Base-by-base conservation (phyloP, 2,113 vertebrate species). In the Uropsilus gracilis region DNA sequence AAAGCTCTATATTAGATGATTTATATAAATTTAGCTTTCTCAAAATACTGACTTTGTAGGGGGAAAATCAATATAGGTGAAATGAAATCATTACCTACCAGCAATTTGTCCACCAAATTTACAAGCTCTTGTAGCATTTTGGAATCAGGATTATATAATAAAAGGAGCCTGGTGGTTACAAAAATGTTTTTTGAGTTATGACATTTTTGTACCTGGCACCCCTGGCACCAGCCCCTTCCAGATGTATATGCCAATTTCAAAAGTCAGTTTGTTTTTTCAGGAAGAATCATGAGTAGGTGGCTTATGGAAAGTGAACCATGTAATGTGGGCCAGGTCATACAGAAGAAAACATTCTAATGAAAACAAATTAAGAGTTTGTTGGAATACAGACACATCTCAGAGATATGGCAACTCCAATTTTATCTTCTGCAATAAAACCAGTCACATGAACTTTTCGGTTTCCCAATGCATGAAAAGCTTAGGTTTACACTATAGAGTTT, bases 21-120 rank as follows among this genome's bases (percentile, higher is more conserved):
- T 89, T 96, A 85, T 94, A 72, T 95, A 75, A 95, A 96, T 12
- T 72, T 96, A 63, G 55, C 91, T 97, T 97, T 96, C 61, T 90
- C 63, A 32, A 82, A 96, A 55, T 24, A 17, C 68, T 97, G 93
- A 96, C 81, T 91, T 95, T 93, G 89, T 93, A 86, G 64, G 77
- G 59, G 72, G 32, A 63, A 44, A 75, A 77, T 89, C 85, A 96
- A 13, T 22, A 18, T 50, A 20, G 81, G 55, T 46, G 39, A 53
- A 84, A 90, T 76, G 83, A 94, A 92, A 77, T 89, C 17, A 4
- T 88, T 0, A 0, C 18, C 37, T 90, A 64, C 5, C 30, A 3
- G 6, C 22, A 17, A 3, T 87, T 85, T 92, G 66, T 92, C 87
- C 6, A 0, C 48, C 61, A 93, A 97, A 96, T 95, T 34, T 81